These are phyloP conservation scores for Actinernus sp. DNA, from an alignment of 92 coral and sea anemone species.

Conservation along the genomic window DNA sequence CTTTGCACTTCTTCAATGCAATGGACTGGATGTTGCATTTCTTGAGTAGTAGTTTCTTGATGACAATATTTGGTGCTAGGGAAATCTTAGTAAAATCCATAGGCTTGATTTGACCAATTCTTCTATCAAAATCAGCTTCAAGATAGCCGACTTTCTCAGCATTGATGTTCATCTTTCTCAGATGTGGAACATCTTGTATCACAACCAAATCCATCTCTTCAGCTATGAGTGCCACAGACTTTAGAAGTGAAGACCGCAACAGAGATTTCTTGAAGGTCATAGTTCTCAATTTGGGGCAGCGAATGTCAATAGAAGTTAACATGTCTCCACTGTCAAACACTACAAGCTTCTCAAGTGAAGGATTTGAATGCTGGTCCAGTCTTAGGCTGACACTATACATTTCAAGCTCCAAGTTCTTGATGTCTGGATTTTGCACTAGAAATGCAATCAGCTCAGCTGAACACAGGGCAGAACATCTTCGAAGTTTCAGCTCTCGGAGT, in stretches of 20 bases:
- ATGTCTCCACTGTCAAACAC: constrained; percentile 75
- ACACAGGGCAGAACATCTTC: constrained; percentile 64
- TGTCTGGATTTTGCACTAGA: constrained; percentile 81
- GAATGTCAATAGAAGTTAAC: constrained; percentile 64
- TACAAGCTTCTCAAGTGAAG: constrained; percentile 62
- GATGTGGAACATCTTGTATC: constrained; percentile 66
- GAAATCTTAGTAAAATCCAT: constrained; percentile 59
- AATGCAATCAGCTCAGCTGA: constrained; percentile 71
- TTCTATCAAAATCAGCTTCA: constrained; percentile 79
- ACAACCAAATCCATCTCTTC: constrained; percentile 31
- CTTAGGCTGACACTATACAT: constrained; percentile 58
- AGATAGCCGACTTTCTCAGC: constrained; percentile 30
- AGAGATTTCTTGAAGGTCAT: constrained; percentile 63
- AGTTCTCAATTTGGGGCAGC: constrained; percentile 73
- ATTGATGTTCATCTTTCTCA: constrained; percentile 60
- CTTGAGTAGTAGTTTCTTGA: constrained; percentile 52
- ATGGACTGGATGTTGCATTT: constrained; percentile 69
- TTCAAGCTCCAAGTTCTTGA: constrained; percentile 68
- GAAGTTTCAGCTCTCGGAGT: constrained; percentile 53
- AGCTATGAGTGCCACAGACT: constrained; percentile 49
- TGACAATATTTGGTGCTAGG: constrained; percentile 23
- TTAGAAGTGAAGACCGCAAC: constrained; percentile 64
- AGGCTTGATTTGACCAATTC: constrained; percentile 77
- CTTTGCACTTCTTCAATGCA: constrained; percentile 36
- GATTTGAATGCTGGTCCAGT: constrained; percentile 79